Evolutionary conservation across 2,888 invertebrate genomes (phyloP).

Genomic region (Plebejus melissa): DNA sequence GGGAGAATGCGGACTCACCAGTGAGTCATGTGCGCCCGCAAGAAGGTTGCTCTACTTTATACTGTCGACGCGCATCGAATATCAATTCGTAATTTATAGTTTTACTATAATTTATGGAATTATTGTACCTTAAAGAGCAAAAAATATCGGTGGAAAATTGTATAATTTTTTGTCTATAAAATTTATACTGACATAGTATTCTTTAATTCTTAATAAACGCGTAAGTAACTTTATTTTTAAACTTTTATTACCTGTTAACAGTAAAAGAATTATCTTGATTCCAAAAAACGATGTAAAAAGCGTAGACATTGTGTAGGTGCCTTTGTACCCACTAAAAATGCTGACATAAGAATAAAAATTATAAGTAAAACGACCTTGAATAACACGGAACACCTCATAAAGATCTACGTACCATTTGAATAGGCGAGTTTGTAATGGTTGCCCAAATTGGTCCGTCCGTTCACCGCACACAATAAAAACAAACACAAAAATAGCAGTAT

Average conservation of each 20-base stretch:
- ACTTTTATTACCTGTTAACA: background rate
- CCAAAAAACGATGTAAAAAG: background rate
- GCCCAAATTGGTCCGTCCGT: slow-evolving; percentile 64
- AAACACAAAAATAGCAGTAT: slow-evolving; percentile 72
- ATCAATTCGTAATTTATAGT: slow-evolving; percentile 28
- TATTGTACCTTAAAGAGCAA: background rate
- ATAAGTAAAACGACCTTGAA: slow-evolving; percentile 39
- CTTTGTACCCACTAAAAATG: slow-evolving; percentile 21
- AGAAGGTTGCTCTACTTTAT: slow-evolving; percentile 56
- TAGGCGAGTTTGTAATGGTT: slow-evolving; percentile 56
- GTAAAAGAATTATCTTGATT: background rate
- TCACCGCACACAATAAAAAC: slow-evolving; percentile 71
- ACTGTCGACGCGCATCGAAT: slow-evolving; percentile 36
- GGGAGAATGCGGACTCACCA: slow-evolving; percentile 46
- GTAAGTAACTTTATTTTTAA: background rate
- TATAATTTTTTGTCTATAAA: background rate
- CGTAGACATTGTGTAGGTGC: background rate
- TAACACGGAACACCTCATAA: slow-evolving; percentile 38
- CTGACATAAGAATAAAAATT: slow-evolving; percentile 32
- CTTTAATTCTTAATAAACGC: background rate
- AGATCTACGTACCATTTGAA: slow-evolving; percentile 50
- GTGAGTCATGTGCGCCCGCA: slow-evolving; percentile 43
- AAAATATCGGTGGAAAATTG: background rate
- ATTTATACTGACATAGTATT: too few species aligned
- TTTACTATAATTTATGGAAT: slow-evolving; percentile 18